Evolutionary conservation across 2,797 vertebrate genomes (phyloP), one percentile per base, ranked within the genome.

Genomic region (Enteromius afrohamiltoni): DNA sequence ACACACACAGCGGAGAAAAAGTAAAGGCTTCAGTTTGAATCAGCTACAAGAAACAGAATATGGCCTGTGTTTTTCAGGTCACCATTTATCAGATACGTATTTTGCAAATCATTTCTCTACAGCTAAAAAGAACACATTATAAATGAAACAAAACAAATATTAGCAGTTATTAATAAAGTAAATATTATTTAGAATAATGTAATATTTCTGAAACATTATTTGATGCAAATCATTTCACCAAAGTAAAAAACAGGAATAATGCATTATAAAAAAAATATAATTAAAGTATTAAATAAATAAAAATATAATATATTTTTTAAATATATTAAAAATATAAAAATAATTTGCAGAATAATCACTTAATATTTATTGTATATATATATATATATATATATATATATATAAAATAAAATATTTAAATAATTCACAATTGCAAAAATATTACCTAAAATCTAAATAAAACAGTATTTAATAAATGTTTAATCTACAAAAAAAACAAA

Each of bases 111-210:
- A 11, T 13, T 23, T 26, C 55, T 23, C 10, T 60, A 58, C n/a
- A 13, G 55, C 51, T 49, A 49, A 53, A 53, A 53, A 51, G 7
- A 53, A 21, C n/a, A 58, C n/a, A 58, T 58, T 53, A n/a, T 40
- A 23, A 0, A 0, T 16, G 0, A 1, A 14, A 23, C 0, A 8
- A 68, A n/a, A 40, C 1, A 13, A n/a, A 23, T 69, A n/a, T 6
- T 3, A 65, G 16, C 3, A 19, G 17, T 34, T 19, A 65, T 34
- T 23, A 45, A 23, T 45, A 26, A 70, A 45, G 14, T 16, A 3
- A 45, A 70, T 47, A 9, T 70, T 19, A 16, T 14, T 6, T 4
- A n/a, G 40, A 6, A 13, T 69, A 17, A 17, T 8, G 5, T 47
- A 26, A 70, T 29, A 19, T 29, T 19, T 29, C 1, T 29, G 2